Evolutionary conservation across 2,113 vertebrate species (phyloP).

Genomic region (Myotis lucifugus): DNA sequence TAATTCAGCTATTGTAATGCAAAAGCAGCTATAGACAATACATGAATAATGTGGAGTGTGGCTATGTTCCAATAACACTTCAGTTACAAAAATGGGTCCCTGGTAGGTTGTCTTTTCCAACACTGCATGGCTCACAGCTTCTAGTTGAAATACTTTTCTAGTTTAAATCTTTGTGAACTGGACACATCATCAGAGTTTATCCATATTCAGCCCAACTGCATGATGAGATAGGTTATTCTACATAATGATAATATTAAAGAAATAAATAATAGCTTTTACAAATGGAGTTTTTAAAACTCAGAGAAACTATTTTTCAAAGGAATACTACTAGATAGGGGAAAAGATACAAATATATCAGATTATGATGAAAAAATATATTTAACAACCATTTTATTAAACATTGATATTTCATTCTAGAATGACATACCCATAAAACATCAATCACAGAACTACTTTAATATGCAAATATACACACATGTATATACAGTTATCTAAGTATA

Average conservation of each 20-base stretch:
- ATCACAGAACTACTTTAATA: background rate
- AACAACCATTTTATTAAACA: background rate
- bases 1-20: fast-evolving
- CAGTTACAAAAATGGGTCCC: background rate
- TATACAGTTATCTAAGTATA: background rate
- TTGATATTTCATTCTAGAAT: background rate
- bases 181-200: background rate
- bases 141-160: background rate
- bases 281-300: background rate
- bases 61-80: background rate
- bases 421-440: background rate
- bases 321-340: background rate
- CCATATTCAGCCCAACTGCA: background rate
- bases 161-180: background rate
- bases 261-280: background rate
- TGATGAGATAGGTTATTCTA: background rate
- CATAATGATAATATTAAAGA: background rate
- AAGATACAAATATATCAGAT: background rate
- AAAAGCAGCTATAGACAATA: background rate
- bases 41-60: background rate
- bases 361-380: background rate
- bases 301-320: background rate
- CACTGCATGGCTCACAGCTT: background rate
- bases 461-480: background rate
- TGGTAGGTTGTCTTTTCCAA: background rate